Conservation (phyloP, 2,797 vertebrate genomes). For the Crenichthys baileyi region DNA sequence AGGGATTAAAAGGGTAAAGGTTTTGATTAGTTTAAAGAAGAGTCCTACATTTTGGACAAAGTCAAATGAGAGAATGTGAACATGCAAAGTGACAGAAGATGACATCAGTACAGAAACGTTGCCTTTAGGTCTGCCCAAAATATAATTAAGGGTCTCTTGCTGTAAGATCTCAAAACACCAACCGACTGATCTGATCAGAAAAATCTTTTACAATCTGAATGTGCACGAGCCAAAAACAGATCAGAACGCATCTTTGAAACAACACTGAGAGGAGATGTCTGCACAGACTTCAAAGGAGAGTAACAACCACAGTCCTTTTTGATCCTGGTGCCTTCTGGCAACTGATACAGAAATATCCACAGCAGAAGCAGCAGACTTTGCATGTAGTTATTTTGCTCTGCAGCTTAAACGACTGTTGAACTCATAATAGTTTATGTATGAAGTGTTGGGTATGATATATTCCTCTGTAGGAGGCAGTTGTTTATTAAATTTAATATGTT, state of each 20-base stretch:
- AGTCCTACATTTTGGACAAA: conserved; percentile 11
- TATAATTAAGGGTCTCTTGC: not conserved
- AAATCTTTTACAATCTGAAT: not conserved
- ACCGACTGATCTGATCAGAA: not conserved
- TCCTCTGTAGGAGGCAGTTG: not conserved
- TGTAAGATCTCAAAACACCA: not conserved
- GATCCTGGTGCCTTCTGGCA: not conserved
- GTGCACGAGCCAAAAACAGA: not conserved
- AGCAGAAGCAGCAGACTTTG: not conserved
- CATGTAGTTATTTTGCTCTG: not conserved
- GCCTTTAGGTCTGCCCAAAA: not conserved
- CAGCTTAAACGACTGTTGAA: not conserved
- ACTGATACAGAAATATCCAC: not conserved
- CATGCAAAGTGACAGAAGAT: not conserved
- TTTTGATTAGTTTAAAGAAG: conserved; percentile 2
- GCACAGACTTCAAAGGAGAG: not conserved
- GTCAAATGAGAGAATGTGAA: not conserved
- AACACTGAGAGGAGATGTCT: not conserved
- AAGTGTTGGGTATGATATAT: not conserved
- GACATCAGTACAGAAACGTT: not conserved
- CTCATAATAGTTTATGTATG: not conserved
- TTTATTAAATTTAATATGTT: not conserved
- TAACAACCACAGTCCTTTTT: not conserved
- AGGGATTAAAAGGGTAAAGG: conserved; percentile 29
- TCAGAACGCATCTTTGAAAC: not conserved